Evolutionary conservation across 2,797 vertebrate genomes (phyloP).

Genomic region (Avahi laniger): DNA sequence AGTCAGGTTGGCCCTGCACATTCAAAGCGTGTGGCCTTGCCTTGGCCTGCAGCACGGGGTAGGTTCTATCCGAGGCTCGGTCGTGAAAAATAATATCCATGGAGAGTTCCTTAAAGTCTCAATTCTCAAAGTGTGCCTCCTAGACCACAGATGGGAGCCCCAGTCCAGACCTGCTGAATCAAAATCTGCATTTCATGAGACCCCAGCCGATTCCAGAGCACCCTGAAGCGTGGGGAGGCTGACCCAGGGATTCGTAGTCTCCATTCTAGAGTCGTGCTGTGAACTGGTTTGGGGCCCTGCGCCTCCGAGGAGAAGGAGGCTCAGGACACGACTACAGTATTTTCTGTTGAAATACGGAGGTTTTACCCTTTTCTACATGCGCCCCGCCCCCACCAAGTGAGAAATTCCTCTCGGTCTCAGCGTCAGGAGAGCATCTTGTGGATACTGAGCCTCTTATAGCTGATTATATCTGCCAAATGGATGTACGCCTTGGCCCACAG

Average conservation of each 20-base stretch:
- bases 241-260: rapidly evolving
- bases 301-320: not conserved
- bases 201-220: not conserved
- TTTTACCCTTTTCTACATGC: rapidly evolving
- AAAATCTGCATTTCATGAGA: too few species aligned
- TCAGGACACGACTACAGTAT: rapidly evolving
- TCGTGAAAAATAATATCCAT: not conserved
- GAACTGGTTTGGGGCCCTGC: not conserved
- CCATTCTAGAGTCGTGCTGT: not conserved
- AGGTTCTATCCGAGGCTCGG: not conserved
- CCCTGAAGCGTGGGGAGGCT: rapidly evolving
- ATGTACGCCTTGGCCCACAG: not conserved
- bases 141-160: not conserved
- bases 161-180: not conserved
- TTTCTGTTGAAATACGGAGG: not conserved
- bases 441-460: rapidly evolving
- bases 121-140: not conserved
- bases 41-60: not conserved
- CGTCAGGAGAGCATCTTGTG: not conserved
- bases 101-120: not conserved
- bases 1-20: too few species aligned
- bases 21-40: rapidly evolving
- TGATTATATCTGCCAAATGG: not conserved
- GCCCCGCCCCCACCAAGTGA: rapidly evolving
- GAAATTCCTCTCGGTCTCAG: not conserved